phyloP scores from a whole-genome alignment of 2,797 vertebrate species.

The Enteromius radiatus region DNA sequence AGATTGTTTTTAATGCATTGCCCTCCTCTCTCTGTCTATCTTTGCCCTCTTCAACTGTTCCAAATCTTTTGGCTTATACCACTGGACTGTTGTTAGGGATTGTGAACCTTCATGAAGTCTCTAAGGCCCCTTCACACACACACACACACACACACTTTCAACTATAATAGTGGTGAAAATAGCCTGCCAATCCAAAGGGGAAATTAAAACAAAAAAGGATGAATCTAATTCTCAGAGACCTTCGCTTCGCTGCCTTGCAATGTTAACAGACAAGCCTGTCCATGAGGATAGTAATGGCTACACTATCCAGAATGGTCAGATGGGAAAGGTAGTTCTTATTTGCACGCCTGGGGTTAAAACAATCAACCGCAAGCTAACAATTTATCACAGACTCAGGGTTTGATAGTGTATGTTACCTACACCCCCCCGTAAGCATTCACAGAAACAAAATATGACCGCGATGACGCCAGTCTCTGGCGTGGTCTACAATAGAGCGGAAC shows the following conservation, averaged over 20 bases:
- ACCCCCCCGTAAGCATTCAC: conserved; percentile 66
- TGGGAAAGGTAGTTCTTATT: conserved; percentile 75
- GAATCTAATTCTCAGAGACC: conserved; percentile 78
- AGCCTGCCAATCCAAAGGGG: conserved; percentile 76
- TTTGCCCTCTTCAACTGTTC: conserved; percentile 25
- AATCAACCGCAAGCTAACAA: conserved; percentile 75
- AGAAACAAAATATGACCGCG: conserved; percentile 72
- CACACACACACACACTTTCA: conserved; percentile 7
- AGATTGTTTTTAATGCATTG: conserved; percentile 49
- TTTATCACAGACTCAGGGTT: conserved; percentile 59
- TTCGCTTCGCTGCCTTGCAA: conserved; percentile 75
- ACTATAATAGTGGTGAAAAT: conserved; percentile 70
- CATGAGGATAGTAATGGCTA: conserved; percentile 69
- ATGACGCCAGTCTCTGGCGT: conserved; percentile 65
- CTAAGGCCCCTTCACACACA: conserved; percentile 41
- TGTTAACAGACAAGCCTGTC: conserved; percentile 75
- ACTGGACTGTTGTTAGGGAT: conserved; percentile 34
- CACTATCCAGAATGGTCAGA: conserved; percentile 76
- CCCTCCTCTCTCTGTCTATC: conserved; percentile 12
- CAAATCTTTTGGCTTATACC: conserved; percentile 33
- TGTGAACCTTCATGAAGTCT: conserved; percentile 17
- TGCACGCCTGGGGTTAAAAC: conserved; percentile 66
- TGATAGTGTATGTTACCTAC: neutral
- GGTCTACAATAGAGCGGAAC: conserved; percentile 64
- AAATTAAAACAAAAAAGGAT: conserved; percentile 76